phyloP scores from a whole-genome alignment of 2,113 vertebrate genomes.

The Thunnus maccoyii region DNA sequence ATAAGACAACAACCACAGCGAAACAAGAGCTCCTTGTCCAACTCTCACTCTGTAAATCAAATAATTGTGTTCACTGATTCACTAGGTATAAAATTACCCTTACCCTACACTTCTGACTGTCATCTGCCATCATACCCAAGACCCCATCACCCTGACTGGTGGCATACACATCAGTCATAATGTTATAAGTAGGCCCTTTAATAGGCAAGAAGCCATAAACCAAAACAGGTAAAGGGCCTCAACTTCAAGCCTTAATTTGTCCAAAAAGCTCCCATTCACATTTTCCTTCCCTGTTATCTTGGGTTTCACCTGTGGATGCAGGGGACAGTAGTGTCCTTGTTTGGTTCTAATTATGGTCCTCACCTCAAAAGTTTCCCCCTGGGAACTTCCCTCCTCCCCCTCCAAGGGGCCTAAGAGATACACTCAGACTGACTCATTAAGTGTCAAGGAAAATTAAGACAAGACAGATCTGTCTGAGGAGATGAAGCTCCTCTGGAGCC shows the following conservation, averaged over 20 bases:
- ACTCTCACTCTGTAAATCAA: slow-evolving; percentile 64
- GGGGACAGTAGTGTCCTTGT: slow-evolving; percentile 81
- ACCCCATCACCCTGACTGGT: slow-evolving; percentile 60
- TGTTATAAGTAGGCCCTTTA: slow-evolving; percentile 58
- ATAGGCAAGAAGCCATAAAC: slow-evolving; percentile 59
- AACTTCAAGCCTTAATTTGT: slow-evolving; percentile 70
- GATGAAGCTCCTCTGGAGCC: slow-evolving; percentile 28
- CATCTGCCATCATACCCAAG: slow-evolving; percentile 44
- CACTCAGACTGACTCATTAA: slow-evolving; percentile 73
- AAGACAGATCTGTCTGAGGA: slow-evolving; percentile 58
- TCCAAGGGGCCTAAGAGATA: slow-evolving; percentile 56
- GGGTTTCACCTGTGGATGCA: slow-evolving; percentile 74
- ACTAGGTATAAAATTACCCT: slow-evolving; percentile 68
- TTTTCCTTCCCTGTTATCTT: slow-evolving; percentile 62
- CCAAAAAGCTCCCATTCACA: slow-evolving; percentile 61
- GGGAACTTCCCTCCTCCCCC: slow-evolving; percentile 70
- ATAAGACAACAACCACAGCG: slow-evolving; percentile 63
- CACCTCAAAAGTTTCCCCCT: slow-evolving; percentile 76
- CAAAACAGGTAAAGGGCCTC: slow-evolving; percentile 59
- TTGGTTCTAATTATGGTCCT: slow-evolving; percentile 79
- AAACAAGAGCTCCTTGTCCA: slow-evolving; percentile 77
- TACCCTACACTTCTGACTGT: slow-evolving; percentile 60
- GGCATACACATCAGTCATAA: slow-evolving; percentile 51
- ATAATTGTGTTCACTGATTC: slow-evolving; percentile 47
- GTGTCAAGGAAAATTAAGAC: slow-evolving; percentile 71